Evolutionary conservation across 2,888 invertebrate species (phyloP), one percentile per base, ranked within the genome.

Genomic region (Tigriopus californicus): DNA sequence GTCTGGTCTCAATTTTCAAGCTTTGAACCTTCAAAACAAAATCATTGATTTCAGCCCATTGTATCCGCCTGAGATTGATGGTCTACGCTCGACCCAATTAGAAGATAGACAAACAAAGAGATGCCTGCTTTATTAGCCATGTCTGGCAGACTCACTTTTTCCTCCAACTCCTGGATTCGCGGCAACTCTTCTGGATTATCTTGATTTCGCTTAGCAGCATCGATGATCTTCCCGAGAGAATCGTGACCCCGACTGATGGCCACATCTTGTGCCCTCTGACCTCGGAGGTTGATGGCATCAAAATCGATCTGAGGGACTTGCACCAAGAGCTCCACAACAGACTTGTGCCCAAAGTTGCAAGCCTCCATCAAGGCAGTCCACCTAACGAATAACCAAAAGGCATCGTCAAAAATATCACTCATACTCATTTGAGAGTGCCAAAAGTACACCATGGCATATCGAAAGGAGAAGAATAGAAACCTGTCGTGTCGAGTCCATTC

Each of bases 341-440:
- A 40, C 5, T 24, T 41, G 42, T 56, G 56, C 11, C 56, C 56
- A 42, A 56, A 56, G 18, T 56, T 56, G 44, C 56, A 56, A 11
- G 56, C 56, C 25, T 56, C 56, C 56, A 56, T 56, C 13, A 56
- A n/a, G 13, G 56, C 56, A n/a, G 56, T 56, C 56, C 56, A 56
- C 5, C 41, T 33, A 33, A 33, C 4, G 3, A 33, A 33, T 8
- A 33, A 33, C 3, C 33, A 33, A 33, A 5, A 3, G n/a, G n/a
- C n/a, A n/a, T n/a, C n/a, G n/a, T n/a, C n/a, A n/a, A n/a, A n/a
- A n/a, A n/a, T n/a, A n/a, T n/a, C n/a, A n/a, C n/a, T n/a, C n/a
- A n/a, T n/a, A n/a, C n/a, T n/a, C n/a, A n/a, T n/a, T 33, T 33
- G 33, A 33, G 4, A n/a, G 33, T 33, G 33, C 33, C 33, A 3